phyloP scores from a whole-genome alignment of 2,113 vertebrate species.

The Anguilla japonica region DNA sequence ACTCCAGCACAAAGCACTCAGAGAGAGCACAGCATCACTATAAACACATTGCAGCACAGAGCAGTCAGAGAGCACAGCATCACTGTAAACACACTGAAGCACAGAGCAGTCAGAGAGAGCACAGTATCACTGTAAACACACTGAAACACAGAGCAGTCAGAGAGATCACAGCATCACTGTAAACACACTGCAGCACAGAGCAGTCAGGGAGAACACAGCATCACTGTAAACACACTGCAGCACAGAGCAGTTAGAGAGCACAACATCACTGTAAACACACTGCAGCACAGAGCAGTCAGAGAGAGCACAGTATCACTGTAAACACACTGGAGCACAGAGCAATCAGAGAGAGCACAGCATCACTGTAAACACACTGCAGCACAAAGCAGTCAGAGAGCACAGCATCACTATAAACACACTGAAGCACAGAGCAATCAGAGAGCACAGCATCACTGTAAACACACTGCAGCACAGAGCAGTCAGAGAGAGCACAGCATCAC shows the following conservation, averaged over 20 bases:
- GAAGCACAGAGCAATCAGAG: too few species aligned
- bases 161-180: neutral
- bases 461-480: too few species aligned
- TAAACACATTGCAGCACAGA: neutral
- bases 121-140: conserved; percentile 4
- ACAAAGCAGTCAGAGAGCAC: too few species aligned
- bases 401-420: too few species aligned
- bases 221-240: neutral
- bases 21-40: conserved; percentile 8
- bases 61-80: neutral
- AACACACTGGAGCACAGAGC: neutral
- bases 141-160: neutral
- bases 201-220: neutral
- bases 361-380: too few species aligned
- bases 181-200: neutral
- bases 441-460: too few species aligned
- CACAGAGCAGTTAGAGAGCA: neutral
- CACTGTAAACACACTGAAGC: neutral
- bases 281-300: neutral
- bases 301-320: neutral
- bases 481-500: too few species aligned
- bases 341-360: neutral
- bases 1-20: too few species aligned
- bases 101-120: neutral
- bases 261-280: neutral